Conservation (phyloP, 2,888 invertebrate species). For the Lasioglossum villosulum region DNA sequence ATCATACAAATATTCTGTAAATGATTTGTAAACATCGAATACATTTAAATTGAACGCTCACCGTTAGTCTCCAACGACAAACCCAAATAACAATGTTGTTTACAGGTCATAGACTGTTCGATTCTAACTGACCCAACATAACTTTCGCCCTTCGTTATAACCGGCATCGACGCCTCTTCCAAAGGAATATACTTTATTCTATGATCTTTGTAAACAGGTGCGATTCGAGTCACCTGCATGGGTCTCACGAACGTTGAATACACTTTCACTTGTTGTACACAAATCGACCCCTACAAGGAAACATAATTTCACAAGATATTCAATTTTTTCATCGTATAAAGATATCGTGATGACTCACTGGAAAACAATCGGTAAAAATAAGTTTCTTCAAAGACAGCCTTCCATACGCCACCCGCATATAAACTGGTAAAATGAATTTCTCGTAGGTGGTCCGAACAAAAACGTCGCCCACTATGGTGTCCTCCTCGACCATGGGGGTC, state of each 20-base stretch:
- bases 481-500: slow-evolving; percentile 89
- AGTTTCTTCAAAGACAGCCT: slow-evolving; percentile 87
- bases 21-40: not conserved
- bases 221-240: slow-evolving; percentile 90
- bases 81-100: slow-evolving; percentile 91
- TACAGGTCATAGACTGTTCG: slow-evolving; percentile 90
- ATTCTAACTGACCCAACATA: slow-evolving; percentile 87
- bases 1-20: not conserved
- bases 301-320: slow-evolving; percentile 4
- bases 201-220: slow-evolving; percentile 85
- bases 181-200: slow-evolving; percentile 82
- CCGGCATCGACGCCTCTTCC: slow-evolving; percentile 77
- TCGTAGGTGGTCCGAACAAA: slow-evolving; percentile 91
- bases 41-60: slow-evolving; percentile 79
- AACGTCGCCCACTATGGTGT: slow-evolving; percentile 89
- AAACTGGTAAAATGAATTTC: slow-evolving; percentile 89
- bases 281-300: slow-evolving; percentile 89
- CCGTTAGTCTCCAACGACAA: slow-evolving; percentile 88
- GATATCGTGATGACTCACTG: slow-evolving; percentile 86
- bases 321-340: not conserved
- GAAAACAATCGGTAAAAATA: slow-evolving; percentile 92
- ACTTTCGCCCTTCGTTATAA: slow-evolving; percentile 83
- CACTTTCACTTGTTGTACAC: slow-evolving; percentile 91
- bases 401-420: slow-evolving; percentile 91
- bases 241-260: slow-evolving; percentile 92